A percentile compares a stretch with the other conserved stretches of the same genome.
Evolutionary conservation across 2,888 invertebrate genomes (phyloP).

Genomic region (Latheticus oryzae): DNA sequence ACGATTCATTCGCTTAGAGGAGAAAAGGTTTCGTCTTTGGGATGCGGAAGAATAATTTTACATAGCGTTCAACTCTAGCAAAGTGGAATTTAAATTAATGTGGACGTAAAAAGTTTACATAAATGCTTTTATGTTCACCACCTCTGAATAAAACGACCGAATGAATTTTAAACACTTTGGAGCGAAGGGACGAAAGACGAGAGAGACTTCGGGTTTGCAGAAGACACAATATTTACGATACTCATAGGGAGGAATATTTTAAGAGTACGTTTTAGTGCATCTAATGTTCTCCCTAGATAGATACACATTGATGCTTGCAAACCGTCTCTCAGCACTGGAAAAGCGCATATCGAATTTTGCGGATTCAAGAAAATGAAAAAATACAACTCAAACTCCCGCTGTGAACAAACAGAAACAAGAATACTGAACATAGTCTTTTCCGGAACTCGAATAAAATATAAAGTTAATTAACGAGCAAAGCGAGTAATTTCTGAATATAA

Average conservation of each 20-base stretch:
- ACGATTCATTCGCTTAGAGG: too few relatives aligned
- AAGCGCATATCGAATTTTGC: constrained; percentile 31
- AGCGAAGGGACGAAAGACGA: constrained; percentile 10
- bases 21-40: too few relatives aligned
- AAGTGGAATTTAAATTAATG: constrained; percentile 10
- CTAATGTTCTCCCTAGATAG: constrained; percentile 35
- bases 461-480: constrained; percentile 42
- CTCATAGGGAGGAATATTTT: constrained; percentile 37
- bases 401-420: constrained; percentile 32
- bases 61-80: too few relatives aligned
- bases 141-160: constrained; percentile 25
- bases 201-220: constrained; percentile 10
- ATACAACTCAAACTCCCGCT: constrained; percentile 20
- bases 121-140: constrained; percentile 19
- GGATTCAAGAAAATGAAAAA: constrained; percentile 32
- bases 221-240: constrained; percentile 38
- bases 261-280: constrained; percentile 30
- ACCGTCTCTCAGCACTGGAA: constrained; percentile 22
- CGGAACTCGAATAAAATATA: constrained; percentile 40
- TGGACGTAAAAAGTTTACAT: constrained; percentile 17
- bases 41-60: too few relatives aligned
- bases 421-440: constrained; percentile 31
- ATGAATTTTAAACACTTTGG: constrained; percentile 25
- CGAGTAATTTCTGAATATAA: constrained; percentile 42
- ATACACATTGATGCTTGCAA: constrained; percentile 35